Percentiles rank a stretch among this genome's conserved stretches.
Evolutionary conservation across 2,113 vertebrate species (phyloP).

Genomic region (Machaerirhynchus nigripectus): DNA sequence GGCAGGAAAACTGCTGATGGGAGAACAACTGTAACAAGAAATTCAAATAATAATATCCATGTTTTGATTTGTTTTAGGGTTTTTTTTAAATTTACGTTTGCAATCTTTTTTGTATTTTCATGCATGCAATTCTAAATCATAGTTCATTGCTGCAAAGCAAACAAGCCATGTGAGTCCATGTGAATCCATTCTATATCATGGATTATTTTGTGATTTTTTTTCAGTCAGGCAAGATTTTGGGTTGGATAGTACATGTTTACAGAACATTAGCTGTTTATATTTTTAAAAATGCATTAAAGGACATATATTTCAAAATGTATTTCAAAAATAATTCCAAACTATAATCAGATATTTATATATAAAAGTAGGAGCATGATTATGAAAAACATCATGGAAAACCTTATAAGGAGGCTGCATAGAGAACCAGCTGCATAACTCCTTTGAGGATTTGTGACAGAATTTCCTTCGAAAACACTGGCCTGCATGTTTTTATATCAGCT

Average conservation of each 20-base stretch:
- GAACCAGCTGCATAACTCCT: fast-evolving
- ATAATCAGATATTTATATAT: neutral
- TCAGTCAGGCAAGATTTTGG: neutral
- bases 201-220: neutral
- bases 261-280: neutral
- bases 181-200: neutral
- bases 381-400: neutral
- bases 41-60: neutral
- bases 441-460: neutral
- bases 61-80: neutral
- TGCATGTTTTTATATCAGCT: neutral
- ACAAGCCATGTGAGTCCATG: neutral
- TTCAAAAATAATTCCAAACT: neutral
- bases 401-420: neutral
- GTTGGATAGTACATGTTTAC: neutral
- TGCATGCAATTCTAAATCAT: neutral
- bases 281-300: neutral
- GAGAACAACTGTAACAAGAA: neutral
- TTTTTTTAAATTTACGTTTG: neutral
- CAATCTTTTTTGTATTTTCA: neutral
- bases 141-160: neutral
- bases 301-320: too few species aligned
- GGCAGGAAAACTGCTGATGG: neutral
- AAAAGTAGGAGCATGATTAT: neutral
- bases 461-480: neutral